Evolutionary conservation across 2,888 invertebrate species (phyloP).

Genomic region (Troides aeacus): DNA sequence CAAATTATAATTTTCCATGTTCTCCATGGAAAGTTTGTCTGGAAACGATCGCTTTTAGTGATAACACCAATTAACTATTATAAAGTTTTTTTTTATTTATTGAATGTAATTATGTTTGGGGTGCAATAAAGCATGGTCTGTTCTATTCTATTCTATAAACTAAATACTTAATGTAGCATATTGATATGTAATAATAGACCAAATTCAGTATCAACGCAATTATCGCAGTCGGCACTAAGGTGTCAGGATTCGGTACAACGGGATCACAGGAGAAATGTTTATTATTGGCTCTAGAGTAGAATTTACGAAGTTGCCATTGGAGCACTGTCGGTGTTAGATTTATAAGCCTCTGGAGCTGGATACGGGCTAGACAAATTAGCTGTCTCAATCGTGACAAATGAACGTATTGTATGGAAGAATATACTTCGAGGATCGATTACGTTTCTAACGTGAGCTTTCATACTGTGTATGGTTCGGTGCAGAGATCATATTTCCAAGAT

Average conservation of each 20-base stretch:
- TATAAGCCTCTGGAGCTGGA: conserved; percentile 49
- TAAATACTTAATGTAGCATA: not conserved
- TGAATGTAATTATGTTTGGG: no score
- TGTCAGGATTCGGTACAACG: conserved; percentile 5
- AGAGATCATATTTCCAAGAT: not conserved
- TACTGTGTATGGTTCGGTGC: not conserved
- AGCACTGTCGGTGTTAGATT: conserved; percentile 43
- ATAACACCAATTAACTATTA: no score
- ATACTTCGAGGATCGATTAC: conserved; percentile 20
- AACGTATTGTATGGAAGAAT: conserved; percentile 38
- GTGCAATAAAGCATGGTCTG: no score
- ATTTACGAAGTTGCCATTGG: conserved; percentile 36
- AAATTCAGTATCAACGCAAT: not conserved
- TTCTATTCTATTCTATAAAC: not conserved
- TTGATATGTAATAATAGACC: not conserved
- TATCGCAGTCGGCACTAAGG: not conserved
- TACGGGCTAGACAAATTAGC: conserved; percentile 67
- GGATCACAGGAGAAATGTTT: conserved; percentile 27
- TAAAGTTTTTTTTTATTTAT: no score
- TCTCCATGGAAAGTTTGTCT: no score
- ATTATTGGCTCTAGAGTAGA: conserved; percentile 20
- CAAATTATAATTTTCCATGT: no score
- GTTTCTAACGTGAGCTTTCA: not conserved
- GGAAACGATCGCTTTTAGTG: no score
- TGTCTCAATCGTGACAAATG: conserved; percentile 63